Base-by-base conservation (phyloP, 2,113 vertebrate species). In the Atlantisia rogersi region DNA sequence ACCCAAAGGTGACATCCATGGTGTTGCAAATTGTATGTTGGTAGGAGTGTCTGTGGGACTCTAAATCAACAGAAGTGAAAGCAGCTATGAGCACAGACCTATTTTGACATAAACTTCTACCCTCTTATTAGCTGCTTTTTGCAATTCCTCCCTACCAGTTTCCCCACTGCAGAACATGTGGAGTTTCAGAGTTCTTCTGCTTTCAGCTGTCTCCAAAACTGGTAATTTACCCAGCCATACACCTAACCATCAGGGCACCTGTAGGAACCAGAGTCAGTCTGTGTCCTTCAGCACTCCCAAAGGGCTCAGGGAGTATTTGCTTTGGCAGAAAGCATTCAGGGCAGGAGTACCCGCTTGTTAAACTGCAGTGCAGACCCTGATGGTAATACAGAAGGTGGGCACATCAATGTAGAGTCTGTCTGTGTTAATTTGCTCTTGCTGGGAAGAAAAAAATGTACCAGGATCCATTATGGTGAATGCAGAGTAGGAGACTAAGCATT, bases 301-400 rank as follows among this genome's bases (percentile, higher is more conserved):
- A 32, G n/a, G 46, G 24, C 65, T 67, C 0, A 0, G 62, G 44
- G n/a, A 25, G 7, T 6, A 5, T 58, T 59, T 92, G 10, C 35
- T 69, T 42, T 19, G 44, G 8, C 37, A 82, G 62, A 22, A 69
- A 32, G 29, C 48, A 73, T 70, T 85, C 21, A 28, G 58, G 62
- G 55, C 82, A 53, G 69, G 25, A 92, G 58, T 4, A 35, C 16
- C 39, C 22, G 0, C 65, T 56, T 37, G 28, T 46, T 46, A 42
- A 65, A 28, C 39, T 37, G 26, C 94, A 65, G 1, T 3, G 42
- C 58, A 56, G 77, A 8, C 37, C 42, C 65, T 80, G 71, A 55
- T 48, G 52, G 46, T 70, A n/a, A 19, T 25, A 15, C 10, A 6
- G 40, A 35, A 42, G n/a, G 28, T 52, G 85, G 32, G 7, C 74